Base-by-base conservation (phyloP, 2,888 invertebrate genomes). In the Nomada ruficornis region DNA sequence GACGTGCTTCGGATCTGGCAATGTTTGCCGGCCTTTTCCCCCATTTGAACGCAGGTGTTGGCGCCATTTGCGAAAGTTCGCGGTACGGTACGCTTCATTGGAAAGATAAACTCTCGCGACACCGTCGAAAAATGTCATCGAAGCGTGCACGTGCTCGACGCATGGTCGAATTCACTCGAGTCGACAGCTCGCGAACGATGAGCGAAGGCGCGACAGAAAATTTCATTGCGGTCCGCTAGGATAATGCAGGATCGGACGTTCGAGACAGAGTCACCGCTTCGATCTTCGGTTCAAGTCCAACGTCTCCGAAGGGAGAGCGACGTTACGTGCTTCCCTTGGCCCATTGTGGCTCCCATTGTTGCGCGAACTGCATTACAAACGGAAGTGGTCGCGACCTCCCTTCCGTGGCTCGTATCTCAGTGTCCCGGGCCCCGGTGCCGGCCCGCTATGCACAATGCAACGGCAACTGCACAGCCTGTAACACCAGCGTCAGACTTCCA, bases 301-400 rank as follows among this genome's bases (percentile, higher is more conserved):
- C 89, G 90, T 89, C 88, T 89, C 88, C 86, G 85, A 88, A 84
- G 88, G 89, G 88, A 82, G 88, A 60, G 73, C 77, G 76, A 72
- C 83, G 88, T 85, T 86, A 88, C 82, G 77, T 78, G 81, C 75
- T 59, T 79, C 86, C 90, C 91, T 90, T 90, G 86, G 89, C 89
- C 92, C 88, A 92, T 92, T 93, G 93, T 93, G 89, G 86, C 86
- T 89, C 88, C 91, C 91, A 93, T 93, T 93, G 93, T 88, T 93
- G 91, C 90, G 89, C 91, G 92, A 93, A 93, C 93, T 93, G 92
- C 92, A 93, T 93, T 93, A 92, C 93, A 93, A 91, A 89, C 92
- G 93, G 93, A 94, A 93, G 93, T 92, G 91, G 91, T 91, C 90
- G 90, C 93, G 90, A 91, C 90, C 92, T 92, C 90, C 91, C 93